These are phyloP conservation scores for Dinoponera quadriceps DNA, from an alignment of 1,140 invertebrate genomes.

Conservation along the genomic window DNA sequence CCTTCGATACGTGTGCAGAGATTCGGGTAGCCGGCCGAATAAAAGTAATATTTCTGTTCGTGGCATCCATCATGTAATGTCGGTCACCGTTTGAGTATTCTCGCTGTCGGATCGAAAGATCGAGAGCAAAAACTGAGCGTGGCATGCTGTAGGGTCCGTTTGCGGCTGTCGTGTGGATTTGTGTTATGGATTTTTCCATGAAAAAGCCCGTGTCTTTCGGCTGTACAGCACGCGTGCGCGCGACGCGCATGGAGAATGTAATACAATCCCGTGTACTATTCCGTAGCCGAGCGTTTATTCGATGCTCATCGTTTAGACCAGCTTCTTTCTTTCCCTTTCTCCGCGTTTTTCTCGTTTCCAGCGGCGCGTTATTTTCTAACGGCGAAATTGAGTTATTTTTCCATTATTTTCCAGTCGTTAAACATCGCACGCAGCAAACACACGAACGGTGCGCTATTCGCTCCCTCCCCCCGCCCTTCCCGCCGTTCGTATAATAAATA, in stretches of 20 bases:
- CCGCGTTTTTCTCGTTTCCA: no score
- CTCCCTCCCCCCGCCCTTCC: not conserved
- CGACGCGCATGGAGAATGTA: conserved; percentile 13
- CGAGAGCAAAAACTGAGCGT: conserved; percentile 2
- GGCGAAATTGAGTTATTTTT: conserved; percentile 33
- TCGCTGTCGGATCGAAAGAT: conserved; percentile 38
- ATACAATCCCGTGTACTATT: conserved; percentile 5
- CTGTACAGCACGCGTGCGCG: not conserved
- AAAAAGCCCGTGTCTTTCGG: conserved; percentile 27
- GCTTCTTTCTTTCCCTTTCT: not conserved
- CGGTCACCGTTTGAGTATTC: conserved; percentile 5
- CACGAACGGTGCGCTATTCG: no score
- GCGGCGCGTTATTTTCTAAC: not conserved
- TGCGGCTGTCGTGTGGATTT: conserved; percentile 28
- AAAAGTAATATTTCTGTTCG: not conserved
- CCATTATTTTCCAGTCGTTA: conserved; percentile 9
- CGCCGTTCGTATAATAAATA: conserved; percentile 3
- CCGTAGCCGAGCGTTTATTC: conserved; percentile 4
- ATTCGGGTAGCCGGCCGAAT: not conserved
- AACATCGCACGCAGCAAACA: no score
- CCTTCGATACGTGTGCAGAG: no score
- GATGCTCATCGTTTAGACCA: conserved; percentile 12
- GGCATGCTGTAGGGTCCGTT: conserved; percentile 3
- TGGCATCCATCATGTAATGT: conserved; percentile 2
- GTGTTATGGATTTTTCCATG: conserved; percentile 26